These are phyloP conservation scores for Montipora capitata DNA, from an alignment of 92 coral and sea anemone genomes.

Conservation along the genomic window DNA sequence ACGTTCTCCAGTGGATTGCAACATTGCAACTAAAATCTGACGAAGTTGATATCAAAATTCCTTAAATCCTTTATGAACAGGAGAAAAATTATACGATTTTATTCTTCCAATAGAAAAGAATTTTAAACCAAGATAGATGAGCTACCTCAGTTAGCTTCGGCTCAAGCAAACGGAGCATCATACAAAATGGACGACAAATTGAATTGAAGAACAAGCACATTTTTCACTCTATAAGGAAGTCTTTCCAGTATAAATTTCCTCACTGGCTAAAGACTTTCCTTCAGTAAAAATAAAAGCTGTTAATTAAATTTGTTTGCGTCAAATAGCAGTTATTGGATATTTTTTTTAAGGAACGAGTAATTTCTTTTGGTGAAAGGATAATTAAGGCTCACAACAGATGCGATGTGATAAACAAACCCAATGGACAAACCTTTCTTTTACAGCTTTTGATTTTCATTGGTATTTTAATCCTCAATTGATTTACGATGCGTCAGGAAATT, in stretches of 20 bases:
- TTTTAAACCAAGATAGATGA: not conserved
- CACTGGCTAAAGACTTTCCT: not conserved
- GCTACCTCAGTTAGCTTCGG: not conserved
- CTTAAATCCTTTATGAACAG: not conserved
- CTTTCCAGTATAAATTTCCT: not conserved
- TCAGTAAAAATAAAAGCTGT: constrained; percentile 14
- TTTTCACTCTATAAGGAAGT: constrained; percentile 37
- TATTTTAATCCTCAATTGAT: constrained; percentile 60
- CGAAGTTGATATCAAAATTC: no score
- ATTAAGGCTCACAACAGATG: constrained; percentile 9
- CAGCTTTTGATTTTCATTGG: constrained; percentile 7
- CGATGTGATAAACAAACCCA: not conserved
- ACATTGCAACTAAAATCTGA: no score
- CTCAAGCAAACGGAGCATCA: not conserved
- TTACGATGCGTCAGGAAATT: constrained; percentile 54
- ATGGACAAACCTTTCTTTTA: not conserved
- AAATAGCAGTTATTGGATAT: not conserved
- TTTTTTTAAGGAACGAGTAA: not conserved
- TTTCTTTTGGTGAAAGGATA: not conserved
- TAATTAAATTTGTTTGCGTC: constrained; percentile 1
- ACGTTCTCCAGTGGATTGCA: not conserved
- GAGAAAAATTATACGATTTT: not conserved
- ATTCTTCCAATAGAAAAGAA: not conserved
- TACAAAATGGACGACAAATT: constrained; percentile 13
- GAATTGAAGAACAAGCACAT: not conserved